Evolutionary conservation across 2,888 invertebrate species (phyloP).

Genomic region (Pristionchus fissidentatus): DNA sequence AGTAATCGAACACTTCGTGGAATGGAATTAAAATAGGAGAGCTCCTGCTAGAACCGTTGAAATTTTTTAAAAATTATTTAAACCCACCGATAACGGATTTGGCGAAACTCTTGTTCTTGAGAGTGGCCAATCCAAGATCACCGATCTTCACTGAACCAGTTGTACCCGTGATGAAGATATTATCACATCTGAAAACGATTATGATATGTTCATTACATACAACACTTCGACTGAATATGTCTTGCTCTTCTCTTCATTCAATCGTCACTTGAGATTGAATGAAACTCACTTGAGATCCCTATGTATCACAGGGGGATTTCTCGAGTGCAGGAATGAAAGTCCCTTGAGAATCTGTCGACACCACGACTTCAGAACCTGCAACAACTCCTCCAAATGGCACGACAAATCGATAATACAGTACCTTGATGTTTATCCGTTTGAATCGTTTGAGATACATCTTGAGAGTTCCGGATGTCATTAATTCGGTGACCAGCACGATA

Average conservation of each 20-base stretch:
- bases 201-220: background rate
- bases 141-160: slow-evolving; percentile 99
- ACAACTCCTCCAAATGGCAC: background rate
- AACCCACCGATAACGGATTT: slow-evolving; percentile 92
- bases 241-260: background rate
- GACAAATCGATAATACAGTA: slow-evolving; percentile 11
- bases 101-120: slow-evolving; percentile 98
- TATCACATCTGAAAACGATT: slow-evolving; percentile 95
- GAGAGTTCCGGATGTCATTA: slow-evolving; percentile 98
- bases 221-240: background rate
- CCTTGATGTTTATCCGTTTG: slow-evolving; percentile 95
- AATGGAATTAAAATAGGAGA: too few relatives aligned
- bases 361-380: slow-evolving; percentile 92
- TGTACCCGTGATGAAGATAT: slow-evolving; percentile 99
- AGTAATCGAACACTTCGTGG: too few relatives aligned
- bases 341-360: slow-evolving; percentile 98
- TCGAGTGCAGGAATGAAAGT: slow-evolving; percentile 93
- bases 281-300: slow-evolving; percentile 76
- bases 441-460: slow-evolving; percentile 98
- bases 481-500: slow-evolving; percentile 97
- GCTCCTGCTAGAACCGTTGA: too few relatives aligned
- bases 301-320: slow-evolving; percentile 78
- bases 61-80: too few relatives aligned
- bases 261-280: background rate
- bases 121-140: slow-evolving; percentile 95